Conservation (phyloP, 2,113 vertebrate species). For the Merops nubicus region DNA sequence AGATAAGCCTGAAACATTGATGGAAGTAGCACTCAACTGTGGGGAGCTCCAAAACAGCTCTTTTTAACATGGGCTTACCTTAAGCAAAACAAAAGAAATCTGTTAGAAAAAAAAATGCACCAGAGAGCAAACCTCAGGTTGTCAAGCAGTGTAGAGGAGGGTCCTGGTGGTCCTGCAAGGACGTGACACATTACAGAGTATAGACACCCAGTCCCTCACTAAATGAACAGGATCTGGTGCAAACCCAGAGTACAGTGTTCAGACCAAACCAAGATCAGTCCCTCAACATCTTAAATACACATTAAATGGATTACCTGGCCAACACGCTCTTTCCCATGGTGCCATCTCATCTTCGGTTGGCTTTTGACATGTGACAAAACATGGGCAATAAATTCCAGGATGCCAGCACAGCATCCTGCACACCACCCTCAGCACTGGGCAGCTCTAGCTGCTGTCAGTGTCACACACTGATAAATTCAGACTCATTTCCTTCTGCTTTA, state of each 20-base stretch:
- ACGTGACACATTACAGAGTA: background rate
- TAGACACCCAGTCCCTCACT: background rate
- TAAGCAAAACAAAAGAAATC: background rate
- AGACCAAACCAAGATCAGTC: background rate
- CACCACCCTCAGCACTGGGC: background rate
- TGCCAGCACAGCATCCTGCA: background rate
- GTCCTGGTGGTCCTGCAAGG: background rate
- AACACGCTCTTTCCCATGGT: fast-evolving
- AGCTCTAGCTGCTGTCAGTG: background rate
- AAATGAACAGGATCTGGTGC: background rate
- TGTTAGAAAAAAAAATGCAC: background rate
- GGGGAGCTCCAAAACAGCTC: background rate
- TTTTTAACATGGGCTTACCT: background rate
- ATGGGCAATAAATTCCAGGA: background rate
- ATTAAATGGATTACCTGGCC: background rate
- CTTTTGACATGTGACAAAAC: background rate
- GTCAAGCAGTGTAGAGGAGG: background rate
- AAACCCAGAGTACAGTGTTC: background rate
- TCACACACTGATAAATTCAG: background rate
- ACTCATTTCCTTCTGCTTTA: background rate
- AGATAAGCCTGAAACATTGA: background rate
- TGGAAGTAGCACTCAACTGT: background rate
- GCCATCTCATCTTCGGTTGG: background rate
- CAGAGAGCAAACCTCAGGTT: background rate
- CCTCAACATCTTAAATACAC: background rate